Evolutionary conservation across 1,140 invertebrate species (phyloP).

Genomic region (Apolygus lucorum): DNA sequence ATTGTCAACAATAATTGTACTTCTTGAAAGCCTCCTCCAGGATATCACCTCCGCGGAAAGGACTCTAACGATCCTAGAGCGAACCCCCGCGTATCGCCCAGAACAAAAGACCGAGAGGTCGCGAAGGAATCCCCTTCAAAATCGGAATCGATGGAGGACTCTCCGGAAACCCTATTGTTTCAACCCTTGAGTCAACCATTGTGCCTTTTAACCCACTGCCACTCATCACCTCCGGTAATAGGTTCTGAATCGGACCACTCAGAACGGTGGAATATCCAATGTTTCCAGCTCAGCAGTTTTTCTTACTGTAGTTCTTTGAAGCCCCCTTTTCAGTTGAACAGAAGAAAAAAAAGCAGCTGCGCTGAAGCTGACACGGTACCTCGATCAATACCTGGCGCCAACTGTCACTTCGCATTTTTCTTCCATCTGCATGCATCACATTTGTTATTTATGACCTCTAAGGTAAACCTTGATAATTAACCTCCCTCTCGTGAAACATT

Average conservation of each 20-base stretch:
- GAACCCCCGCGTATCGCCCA: too few relatives aligned
- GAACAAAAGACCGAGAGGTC: too few relatives aligned
- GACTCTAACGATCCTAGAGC: too few relatives aligned
- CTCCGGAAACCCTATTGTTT: not conserved
- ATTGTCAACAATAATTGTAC: too few relatives aligned
- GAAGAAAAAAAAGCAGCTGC: not conserved
- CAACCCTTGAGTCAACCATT: conserved; percentile 9
- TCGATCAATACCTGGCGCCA: conserved; percentile 6
- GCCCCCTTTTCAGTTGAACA: not conserved
- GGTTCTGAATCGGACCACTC: conserved; percentile 1
- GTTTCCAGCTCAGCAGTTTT: conserved; percentile 14
- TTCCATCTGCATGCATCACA: not conserved
- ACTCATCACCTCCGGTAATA: not conserved
- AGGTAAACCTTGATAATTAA: not conserved
- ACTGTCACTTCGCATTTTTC: not conserved
- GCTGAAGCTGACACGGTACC: not conserved
- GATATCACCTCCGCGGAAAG: too few relatives aligned
- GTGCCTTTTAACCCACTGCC: not conserved
- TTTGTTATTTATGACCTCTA: not conserved
- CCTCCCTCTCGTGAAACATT: not conserved
- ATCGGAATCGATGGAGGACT: not conserved
- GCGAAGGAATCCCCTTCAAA: not conserved
- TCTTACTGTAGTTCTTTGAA: conserved; percentile 1
- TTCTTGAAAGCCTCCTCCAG: too few relatives aligned
- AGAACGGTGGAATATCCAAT: not conserved